These are phyloP conservation scores for Erebia epiphron DNA, from an alignment of 2,888 invertebrate genomes.

Conservation along the genomic window DNA sequence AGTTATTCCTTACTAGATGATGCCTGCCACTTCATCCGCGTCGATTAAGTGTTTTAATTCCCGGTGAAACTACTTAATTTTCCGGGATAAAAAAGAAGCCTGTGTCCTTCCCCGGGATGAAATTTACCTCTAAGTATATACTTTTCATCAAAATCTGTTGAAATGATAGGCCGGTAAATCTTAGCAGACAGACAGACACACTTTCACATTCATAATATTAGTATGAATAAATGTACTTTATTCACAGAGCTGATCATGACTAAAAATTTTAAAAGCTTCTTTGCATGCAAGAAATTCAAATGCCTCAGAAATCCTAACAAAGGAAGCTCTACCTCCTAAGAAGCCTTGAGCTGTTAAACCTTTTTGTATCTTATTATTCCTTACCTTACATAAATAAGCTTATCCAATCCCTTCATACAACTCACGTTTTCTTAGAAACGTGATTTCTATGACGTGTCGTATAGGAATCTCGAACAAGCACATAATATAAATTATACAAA, in stretches of 20 bases:
- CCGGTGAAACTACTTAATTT: no score
- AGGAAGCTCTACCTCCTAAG: constrained; percentile 2
- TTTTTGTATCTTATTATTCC: constrained; percentile 14
- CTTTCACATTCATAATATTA: no score
- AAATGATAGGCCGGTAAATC: no score
- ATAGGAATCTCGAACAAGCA: constrained; percentile 42
- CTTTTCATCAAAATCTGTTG: no score
- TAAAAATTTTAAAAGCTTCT: constrained; percentile 1
- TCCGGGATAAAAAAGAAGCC: no score
- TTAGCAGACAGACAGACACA: no score
- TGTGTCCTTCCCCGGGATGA: no score
- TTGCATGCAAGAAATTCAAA: neutral
- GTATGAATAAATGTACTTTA: neutral
- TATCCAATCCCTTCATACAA: constrained; percentile 30
- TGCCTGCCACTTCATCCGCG: no score
- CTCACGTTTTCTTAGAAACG: constrained; percentile 37
- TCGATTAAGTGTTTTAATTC: no score
- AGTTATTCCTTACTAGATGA: no score
- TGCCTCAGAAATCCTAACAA: constrained; percentile 6
- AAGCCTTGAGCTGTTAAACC: neutral
- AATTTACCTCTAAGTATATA: no score
- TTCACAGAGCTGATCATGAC: neutral
- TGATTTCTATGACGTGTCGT: constrained; percentile 44
- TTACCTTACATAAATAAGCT: constrained; percentile 25
- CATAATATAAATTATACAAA: constrained; percentile 38